Conservation (phyloP, 2,888 invertebrate species). For the Ceriagrion tenellum region DNA sequence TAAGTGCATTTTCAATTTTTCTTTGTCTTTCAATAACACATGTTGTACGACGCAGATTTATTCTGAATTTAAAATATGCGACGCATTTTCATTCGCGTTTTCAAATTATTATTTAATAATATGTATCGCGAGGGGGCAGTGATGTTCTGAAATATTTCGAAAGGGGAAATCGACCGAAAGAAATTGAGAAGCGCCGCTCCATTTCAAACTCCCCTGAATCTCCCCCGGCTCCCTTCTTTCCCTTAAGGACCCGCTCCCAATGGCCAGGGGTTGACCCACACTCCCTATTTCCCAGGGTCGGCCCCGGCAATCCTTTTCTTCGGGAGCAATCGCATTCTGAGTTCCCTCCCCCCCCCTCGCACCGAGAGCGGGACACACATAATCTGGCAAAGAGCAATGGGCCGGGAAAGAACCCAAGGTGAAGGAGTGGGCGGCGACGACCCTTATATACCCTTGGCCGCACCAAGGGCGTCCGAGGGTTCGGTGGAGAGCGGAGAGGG, state of each 20-base stretch:
- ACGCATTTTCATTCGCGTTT: no score
- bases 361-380: not conserved
- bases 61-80: no score
- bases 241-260: not conserved
- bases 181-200: not conserved
- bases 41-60: no score
- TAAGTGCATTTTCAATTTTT: no score
- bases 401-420: not conserved
- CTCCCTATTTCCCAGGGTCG: not conserved
- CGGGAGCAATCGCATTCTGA: not conserved
- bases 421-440: not conserved
- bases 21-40: no score
- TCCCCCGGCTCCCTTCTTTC: not conserved
- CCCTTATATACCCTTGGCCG: not conserved
- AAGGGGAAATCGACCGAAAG: no score
- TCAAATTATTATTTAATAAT: no score
- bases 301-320: not conserved
- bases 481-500: not conserved
- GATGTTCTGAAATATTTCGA: no score
- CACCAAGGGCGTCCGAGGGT: not conserved
- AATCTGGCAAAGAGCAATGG: constrained; percentile 13
- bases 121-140: no score
- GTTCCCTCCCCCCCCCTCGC: not conserved
- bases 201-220: not conserved
- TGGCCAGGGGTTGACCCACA: no score